Evolutionary conservation across 2,797 vertebrate species (phyloP).

Genomic region (Syncerus caffer): DNA sequence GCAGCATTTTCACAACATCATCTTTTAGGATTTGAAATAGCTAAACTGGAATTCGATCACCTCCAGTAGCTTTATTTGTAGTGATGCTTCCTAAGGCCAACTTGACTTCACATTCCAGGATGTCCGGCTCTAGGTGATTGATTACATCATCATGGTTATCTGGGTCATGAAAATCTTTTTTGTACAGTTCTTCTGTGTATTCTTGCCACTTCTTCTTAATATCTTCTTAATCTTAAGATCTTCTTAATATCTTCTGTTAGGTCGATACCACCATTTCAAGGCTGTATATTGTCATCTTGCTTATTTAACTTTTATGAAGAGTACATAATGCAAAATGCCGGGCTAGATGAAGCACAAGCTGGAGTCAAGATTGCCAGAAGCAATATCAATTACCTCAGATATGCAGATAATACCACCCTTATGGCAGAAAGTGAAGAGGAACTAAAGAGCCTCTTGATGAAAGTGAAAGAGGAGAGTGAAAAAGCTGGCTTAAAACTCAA

Average conservation of each 20-base stretch:
- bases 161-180: neutral
- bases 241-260: neutral
- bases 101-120: neutral
- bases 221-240: neutral
- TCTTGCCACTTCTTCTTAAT: neutral
- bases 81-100: neutral
- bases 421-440: neutral
- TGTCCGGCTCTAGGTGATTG: neutral
- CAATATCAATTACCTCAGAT: neutral
- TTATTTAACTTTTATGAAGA: neutral
- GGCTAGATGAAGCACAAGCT: neutral
- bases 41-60: neutral
- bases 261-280: neutral
- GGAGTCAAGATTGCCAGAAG: neutral
- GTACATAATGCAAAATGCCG: rapidly evolving
- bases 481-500: neutral
- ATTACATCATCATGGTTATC: neutral
- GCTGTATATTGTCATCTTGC: neutral
- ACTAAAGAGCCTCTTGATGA: neutral
- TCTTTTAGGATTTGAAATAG: neutral
- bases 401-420: neutral
- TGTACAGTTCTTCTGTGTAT: neutral
- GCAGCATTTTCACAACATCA: neutral
- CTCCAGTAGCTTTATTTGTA: neutral
- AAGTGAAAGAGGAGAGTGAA: neutral